Percentiles rank a stretch among this genome's conserved stretches.
Evolutionary conservation across 2,888 invertebrate species (phyloP).

Genomic region (Scaptomyza tumidula): DNA sequence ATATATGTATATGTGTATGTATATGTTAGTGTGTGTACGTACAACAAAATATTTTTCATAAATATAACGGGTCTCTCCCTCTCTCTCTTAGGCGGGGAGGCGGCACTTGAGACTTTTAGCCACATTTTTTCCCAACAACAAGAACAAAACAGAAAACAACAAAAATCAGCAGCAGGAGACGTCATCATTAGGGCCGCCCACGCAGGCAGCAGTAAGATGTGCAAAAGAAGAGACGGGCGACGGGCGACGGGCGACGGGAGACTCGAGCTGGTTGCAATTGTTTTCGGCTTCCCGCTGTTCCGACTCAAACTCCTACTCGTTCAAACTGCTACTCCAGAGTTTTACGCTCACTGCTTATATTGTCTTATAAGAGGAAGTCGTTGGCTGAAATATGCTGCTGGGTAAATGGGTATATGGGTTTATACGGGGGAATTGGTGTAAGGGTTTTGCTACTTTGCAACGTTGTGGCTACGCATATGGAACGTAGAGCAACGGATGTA

Average conservation of each 20-base stretch:
- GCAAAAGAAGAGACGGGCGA: neutral
- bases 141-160: slow-evolving; percentile 41
- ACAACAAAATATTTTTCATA: slow-evolving; percentile 66
- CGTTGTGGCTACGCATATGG: slow-evolving; percentile 45
- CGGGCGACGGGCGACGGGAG: slow-evolving; percentile 1
- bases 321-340: slow-evolving; percentile 36
- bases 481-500: slow-evolving; percentile 45
- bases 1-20: neutral
- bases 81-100: slow-evolving; percentile 23
- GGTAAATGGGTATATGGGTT: neutral
- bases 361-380: slow-evolving; percentile 68
- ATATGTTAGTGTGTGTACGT: neutral
- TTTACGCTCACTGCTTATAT: slow-evolving; percentile 63
- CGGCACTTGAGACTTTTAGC: slow-evolving; percentile 71
- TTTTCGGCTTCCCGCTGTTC: slow-evolving; percentile 46
- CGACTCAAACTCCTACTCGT: slow-evolving; percentile 55
- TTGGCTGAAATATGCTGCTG: slow-evolving; percentile 14
- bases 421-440: slow-evolving; percentile 29
- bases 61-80: slow-evolving; percentile 60
- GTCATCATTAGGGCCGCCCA: slow-evolving; percentile 76
- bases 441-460: slow-evolving; percentile 19
- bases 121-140: slow-evolving; percentile 65
- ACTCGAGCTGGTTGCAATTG: slow-evolving; percentile 38
- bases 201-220: slow-evolving; percentile 38
- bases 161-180: slow-evolving; percentile 40